Evolutionary conservation across 2,888 invertebrate genomes (phyloP), one percentile per base, ranked within the genome.

Genomic region (Acrobasis repandana): DNA sequence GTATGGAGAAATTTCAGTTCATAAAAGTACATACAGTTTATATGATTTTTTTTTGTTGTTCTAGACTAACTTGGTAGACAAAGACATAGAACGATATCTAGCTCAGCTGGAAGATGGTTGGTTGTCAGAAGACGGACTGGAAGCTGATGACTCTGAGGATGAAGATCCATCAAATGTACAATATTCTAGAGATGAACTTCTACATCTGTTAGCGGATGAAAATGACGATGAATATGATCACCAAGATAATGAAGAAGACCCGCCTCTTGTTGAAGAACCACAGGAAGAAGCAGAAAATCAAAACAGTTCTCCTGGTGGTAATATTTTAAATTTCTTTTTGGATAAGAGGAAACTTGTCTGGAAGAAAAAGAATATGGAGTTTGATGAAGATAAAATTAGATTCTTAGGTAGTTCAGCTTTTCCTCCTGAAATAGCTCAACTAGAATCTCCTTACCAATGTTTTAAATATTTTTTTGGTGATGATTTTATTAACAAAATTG

Each of bases 391-490:
- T 61, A 56, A 61, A 61, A 56, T 63, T 56, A 52, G 36, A 46
- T 63, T 64, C 54, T 61, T 57, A 49, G 61, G 64, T 11, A 60
- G 36, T 47, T 60, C 60, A 57, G 50, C 20, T 52, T 60, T 56
- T 60, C 56, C 61, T 47, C 43, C 43, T 49, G 59, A 28, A 43
- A 58, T 63, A 63, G 33, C 47, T 18, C 16, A 65, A 16, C 51
- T 62, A 50, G 58, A 65, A 56, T 61, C 63, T 57, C 65, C 67
- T 18, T 65, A 56, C 56, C 67, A 67, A 57, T 65, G 49, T 65
- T 67, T 65, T 60, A 61, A 59, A 50, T 65, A 65, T 56, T 66
- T 67, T n/a, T 63, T 65, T 47, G 15, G n/a, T 56, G 56, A 56
- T 15, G 56, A 56, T 43, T 56, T 56, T 28, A 43, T 56, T 50